Base-by-base conservation (phyloP, 2,888 invertebrate genomes). In the Dusona sp. region DNA sequence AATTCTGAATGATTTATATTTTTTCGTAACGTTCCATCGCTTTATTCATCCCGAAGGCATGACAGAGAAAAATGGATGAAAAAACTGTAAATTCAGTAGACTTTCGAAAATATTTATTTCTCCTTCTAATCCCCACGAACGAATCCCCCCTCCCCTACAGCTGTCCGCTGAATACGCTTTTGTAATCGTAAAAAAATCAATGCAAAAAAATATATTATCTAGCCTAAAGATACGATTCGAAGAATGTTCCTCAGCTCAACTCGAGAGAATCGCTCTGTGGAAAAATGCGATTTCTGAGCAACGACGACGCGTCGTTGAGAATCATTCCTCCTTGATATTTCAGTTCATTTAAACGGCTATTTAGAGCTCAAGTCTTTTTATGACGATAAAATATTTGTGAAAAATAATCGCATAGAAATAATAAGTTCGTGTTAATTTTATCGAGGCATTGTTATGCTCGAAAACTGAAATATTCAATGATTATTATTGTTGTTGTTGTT, bases 71-170 rank as follows among this genome's bases (percentile, higher is more conserved):
- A 48, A 67, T 33, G 4, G n/a, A 65, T 51, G 11, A 65, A 38
- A 33, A 78, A 13, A 54, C 2, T 25, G 22, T 13, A 29, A 61
- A 29, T 42, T 42, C 9, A 9, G 25, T 83, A 70, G 82, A 72
- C 11, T 86, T 88, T 73, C 73, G 64, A 83, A 88, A 86, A 88
- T 84, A 84, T 70, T 67, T 77, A 79, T 65, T 85, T 79, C 75
- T 82, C 79, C 64, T 82, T 79, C 67, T 38, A 73, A 57, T 86
- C 68, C 45, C 57, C 54, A 70, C 72, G 79, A 72, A 77, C 80
- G 42, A 78, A 82, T 54, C 57, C 22, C 38, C 22, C 25, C 72
- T 67, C 36, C 33, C 42, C 57, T 57, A 33, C 33, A 68, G 33
- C 65, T 45, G n/a, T 38, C n/a, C 29, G 13, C 16, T 29, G 29